Evolutionary conservation across 2,113 vertebrate genomes (phyloP).

Genomic region (Variabilichromis moorii): DNA sequence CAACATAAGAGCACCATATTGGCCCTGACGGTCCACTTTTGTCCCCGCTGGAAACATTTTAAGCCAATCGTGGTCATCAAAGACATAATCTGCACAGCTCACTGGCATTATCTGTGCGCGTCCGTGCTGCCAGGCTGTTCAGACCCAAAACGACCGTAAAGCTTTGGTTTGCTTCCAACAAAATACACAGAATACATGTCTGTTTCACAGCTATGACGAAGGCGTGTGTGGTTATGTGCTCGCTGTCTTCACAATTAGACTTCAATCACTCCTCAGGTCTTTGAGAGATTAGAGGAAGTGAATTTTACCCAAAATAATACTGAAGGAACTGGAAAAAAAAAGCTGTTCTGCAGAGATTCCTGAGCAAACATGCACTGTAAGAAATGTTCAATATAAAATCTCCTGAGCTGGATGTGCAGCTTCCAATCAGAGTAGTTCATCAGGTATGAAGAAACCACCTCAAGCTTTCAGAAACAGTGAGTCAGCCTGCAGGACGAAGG

Average conservation of each 20-base stretch:
- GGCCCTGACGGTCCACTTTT: not conserved
- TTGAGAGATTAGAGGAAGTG: not conserved
- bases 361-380: not conserved
- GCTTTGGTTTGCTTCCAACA: not conserved
- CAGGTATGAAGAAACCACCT: not conserved
- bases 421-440: not conserved
- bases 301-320: not conserved
- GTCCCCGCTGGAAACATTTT: not conserved
- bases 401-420: not conserved
- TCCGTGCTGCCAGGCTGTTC: not conserved
- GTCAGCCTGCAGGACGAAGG: not conserved
- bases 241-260: not conserved
- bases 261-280: not conserved
- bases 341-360: not conserved
- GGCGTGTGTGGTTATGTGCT: not conserved
- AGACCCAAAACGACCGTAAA: not conserved
- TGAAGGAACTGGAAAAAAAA: not conserved
- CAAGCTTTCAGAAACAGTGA: not conserved
- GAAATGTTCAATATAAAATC: fast-evolving
- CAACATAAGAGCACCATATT: not conserved
- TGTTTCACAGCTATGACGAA: not conserved
- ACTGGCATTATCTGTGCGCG: not conserved
- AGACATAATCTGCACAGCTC: not conserved
- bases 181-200: not conserved
- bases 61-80: not conserved